Evolutionary conservation across 2,888 invertebrate genomes (phyloP), one percentile per base, ranked within the genome.

Genomic region (Torymus texanus): DNA sequence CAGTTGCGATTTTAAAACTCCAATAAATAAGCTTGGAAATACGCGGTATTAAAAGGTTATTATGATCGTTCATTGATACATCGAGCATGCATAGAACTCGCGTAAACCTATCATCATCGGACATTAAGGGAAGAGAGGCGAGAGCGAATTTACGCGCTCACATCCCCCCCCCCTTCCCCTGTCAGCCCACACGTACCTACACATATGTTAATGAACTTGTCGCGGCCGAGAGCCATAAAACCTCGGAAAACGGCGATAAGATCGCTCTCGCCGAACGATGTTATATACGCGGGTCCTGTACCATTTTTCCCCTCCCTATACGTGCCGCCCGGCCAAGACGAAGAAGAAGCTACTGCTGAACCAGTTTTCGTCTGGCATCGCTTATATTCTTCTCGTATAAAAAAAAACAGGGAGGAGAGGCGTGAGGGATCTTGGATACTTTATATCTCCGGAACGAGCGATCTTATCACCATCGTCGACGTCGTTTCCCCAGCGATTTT

Each of bases 281-380:
- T 71, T 63, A 66, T 41, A 41, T 41, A 21, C 21, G 41, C 63
- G 68, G 59, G 5, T 21, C 53, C 21, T 53, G 41, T 41, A 41
- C 41, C 24, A 51, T 62, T 74, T 62, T 70, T 63, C 70, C 51
- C 14, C 56, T 29, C 63, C 21, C 21, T 21, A 21, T 2, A 2
- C 2, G 21, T 18, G 41, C 51, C 21, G 16, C 65, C 41, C 41
- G 1, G 41, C 41, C 8, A 41, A 41, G 41, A 29, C 4, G 29
- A 14, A 21, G 67, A 71, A 75, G 71, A 71, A 56, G 59, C 75
- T 29, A 51, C 71, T 29, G 73, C 70, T 76, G 80, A 80, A 80
- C 77, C 80, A 77, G 80, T 77, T 80, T 74, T 74, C 80, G 65
- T 74, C 74, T 76, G 66, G 67, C 58, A 79, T 74, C 62, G 59